phyloP scores from a whole-genome alignment of 2,113 vertebrate genomes.

The Ascaphus truei region DNA sequence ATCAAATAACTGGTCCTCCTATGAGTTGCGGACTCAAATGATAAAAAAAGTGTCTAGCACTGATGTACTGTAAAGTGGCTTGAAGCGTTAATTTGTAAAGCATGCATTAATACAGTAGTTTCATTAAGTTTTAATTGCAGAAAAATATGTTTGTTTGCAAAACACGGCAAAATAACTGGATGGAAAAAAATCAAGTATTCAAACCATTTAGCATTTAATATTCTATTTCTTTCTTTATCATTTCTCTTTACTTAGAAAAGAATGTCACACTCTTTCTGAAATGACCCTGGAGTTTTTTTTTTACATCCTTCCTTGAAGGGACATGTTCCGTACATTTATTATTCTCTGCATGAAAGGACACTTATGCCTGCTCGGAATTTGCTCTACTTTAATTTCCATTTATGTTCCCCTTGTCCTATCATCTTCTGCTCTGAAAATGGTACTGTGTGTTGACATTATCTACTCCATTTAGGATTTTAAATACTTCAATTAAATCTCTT shows the following conservation, averaged over 20 bases:
- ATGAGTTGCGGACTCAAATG: too few relatives aligned
- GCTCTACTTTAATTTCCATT: constrained; percentile 53
- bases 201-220: constrained; percentile 17
- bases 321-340: constrained; percentile 44
- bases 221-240: not conserved
- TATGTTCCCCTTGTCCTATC: constrained; percentile 48
- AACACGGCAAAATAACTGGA: too few relatives aligned
- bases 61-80: too few relatives aligned
- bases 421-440: constrained; percentile 51
- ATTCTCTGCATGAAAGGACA: constrained; percentile 47
- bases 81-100: too few relatives aligned
- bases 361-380: constrained; percentile 51
- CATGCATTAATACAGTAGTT: too few relatives aligned
- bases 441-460: constrained; percentile 53
- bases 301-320: constrained; percentile 37
- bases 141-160: too few relatives aligned
- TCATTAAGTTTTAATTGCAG: too few relatives aligned
- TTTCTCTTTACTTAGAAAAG: not conserved
- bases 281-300: not conserved
- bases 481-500: constrained; percentile 55
- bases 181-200: not conserved
- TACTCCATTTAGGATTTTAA: constrained; percentile 53
- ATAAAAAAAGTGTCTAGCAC: too few relatives aligned
- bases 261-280: constrained; percentile 28
- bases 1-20: too few relatives aligned